These are phyloP conservation scores for Pristionchus maxplancki DNA, from an alignment of 2,888 invertebrate genomes.

Conservation along the genomic window DNA sequence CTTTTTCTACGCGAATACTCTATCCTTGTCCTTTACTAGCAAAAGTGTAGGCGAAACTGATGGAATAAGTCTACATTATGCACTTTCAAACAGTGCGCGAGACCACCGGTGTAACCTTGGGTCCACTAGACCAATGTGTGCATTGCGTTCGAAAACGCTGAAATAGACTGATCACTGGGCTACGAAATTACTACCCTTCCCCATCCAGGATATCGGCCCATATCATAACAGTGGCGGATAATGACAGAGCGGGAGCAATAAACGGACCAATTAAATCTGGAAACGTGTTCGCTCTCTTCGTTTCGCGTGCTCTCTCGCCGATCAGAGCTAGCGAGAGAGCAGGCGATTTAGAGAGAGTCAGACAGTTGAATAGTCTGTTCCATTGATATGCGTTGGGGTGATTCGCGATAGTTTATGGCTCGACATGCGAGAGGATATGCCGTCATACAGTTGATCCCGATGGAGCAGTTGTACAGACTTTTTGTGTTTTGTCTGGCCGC, in stretches of 20 bases:
- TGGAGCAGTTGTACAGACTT: too few relatives aligned
- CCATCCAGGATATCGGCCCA: background rate
- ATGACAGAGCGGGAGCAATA: background rate
- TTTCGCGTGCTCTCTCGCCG: too few relatives aligned
- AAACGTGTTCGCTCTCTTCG: background rate
- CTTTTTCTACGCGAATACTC: too few relatives aligned
- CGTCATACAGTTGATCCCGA: too few relatives aligned
- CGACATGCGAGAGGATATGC: background rate
- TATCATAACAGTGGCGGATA: background rate
- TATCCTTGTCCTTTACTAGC: too few relatives aligned
- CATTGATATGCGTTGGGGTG: background rate
- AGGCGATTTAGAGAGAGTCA: too few relatives aligned
- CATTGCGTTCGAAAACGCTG: background rate
- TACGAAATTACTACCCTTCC: background rate
- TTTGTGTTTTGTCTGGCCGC: too few relatives aligned
- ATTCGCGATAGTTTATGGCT: background rate
- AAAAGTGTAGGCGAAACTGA: too few relatives aligned
- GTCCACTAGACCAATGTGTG: background rate
- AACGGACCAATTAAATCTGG: slow-evolving; percentile 5
- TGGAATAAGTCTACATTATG: too few relatives aligned
- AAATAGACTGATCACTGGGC: background rate
- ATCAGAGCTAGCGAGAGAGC: too few relatives aligned
- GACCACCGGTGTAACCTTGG: too few relatives aligned
- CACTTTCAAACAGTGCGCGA: too few relatives aligned
- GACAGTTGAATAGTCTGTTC: background rate